phyloP scores from a whole-genome alignment of 2,797 vertebrate species.

The Brotula barbata region DNA sequence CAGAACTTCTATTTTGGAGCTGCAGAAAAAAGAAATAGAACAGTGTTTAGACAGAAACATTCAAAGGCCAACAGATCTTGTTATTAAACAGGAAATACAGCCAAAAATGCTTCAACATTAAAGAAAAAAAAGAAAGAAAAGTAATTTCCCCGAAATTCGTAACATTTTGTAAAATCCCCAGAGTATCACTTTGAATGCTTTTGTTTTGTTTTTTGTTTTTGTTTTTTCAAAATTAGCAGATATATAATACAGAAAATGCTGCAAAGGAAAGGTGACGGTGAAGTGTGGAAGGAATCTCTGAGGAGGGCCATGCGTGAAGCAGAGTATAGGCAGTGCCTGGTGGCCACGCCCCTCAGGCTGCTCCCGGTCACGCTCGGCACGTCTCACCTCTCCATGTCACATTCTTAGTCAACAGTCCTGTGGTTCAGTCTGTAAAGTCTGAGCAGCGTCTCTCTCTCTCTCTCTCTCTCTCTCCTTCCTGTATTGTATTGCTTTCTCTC shows the following conservation, averaged over 20 bases:
- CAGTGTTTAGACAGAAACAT: too few relatives aligned
- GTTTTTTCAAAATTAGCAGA: too few relatives aligned
- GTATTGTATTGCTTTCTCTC: conserved; percentile 18
- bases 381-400: conserved; percentile 35
- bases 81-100: too few relatives aligned
- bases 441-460: conserved; percentile 3
- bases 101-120: too few relatives aligned
- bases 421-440: conserved; percentile 38
- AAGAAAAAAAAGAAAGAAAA: too few relatives aligned
- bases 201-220: too few relatives aligned
- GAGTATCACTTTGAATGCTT: neutral
- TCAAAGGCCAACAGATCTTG: too few relatives aligned
- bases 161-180: too few relatives aligned
- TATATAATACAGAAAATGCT: conserved; percentile 36
- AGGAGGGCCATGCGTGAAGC: conserved; percentile 76
- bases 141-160: too few relatives aligned
- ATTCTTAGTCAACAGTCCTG: conserved; percentile 64
- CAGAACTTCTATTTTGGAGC: too few relatives aligned
- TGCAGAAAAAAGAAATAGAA: too few relatives aligned
- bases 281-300: conserved; percentile 30
- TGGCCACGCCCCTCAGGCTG: conserved; percentile 66
- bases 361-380: conserved; percentile 62
- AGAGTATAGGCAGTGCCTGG: conserved; percentile 78
- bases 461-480: conserved; percentile 18
- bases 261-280: conserved; percentile 23